phyloP scores from a whole-genome alignment of 2,797 vertebrate species.

The Nyctibius grandis region DNA sequence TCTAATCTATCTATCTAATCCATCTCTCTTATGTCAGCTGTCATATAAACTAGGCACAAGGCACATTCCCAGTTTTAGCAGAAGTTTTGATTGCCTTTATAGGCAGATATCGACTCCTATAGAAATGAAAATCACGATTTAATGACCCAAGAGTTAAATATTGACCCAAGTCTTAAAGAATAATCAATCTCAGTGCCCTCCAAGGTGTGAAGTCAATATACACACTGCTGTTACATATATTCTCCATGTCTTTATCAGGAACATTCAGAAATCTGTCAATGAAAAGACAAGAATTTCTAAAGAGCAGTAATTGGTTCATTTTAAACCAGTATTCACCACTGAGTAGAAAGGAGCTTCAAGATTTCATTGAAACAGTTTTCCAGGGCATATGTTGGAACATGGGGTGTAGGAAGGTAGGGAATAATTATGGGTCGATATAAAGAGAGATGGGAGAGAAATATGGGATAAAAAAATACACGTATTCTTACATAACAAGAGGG shows the following conservation, averaged over 20 bases:
- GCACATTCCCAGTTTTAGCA: background rate
- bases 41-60: background rate
- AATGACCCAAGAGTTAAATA: slow-evolving; percentile 63
- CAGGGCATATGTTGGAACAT: background rate
- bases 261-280: slow-evolving; percentile 32
- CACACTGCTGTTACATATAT: slow-evolving; percentile 28
- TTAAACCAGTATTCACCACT: background rate
- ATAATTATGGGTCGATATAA: background rate
- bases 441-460: background rate
- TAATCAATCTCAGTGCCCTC: slow-evolving; percentile 47
- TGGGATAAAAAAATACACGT: background rate
- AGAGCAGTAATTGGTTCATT: background rate
- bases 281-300: background rate
- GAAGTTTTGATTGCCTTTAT: slow-evolving; percentile 42
- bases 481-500: background rate
- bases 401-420: background rate
- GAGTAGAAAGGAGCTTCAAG: background rate
- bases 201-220: slow-evolving; percentile 31
- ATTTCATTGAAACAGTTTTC: background rate
- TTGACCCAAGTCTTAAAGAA: slow-evolving; percentile 55
- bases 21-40: background rate
- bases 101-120: slow-evolving; percentile 28
- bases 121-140: slow-evolving; percentile 54
- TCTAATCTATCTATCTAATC: background rate
- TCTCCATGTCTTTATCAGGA: slow-evolving; percentile 33